Conservation (phyloP, 2,113 vertebrate species). For the Petromus typicus region DNA sequence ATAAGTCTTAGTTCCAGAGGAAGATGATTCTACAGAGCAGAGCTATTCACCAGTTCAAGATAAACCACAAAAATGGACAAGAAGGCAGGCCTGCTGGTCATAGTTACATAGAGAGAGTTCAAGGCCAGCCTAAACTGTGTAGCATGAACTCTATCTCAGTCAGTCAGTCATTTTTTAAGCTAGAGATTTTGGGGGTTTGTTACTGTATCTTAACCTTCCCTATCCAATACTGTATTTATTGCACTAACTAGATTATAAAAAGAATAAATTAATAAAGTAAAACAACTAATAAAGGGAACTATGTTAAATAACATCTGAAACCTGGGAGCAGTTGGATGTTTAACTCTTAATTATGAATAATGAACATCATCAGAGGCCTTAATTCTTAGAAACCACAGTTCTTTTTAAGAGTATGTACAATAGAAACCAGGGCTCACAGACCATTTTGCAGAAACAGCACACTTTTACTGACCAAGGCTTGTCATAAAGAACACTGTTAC, state of each 20-base stretch:
- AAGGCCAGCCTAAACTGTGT: too few relatives aligned
- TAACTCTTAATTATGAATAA: conserved; percentile 44
- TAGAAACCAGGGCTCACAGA: not conserved
- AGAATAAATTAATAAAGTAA: conserved; percentile 35
- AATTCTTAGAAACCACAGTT: conserved; percentile 26
- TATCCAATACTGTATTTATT: not conserved
- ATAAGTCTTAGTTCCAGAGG: conserved; percentile 29
- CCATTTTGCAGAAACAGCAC: conserved; percentile 1
- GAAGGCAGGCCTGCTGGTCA: too few relatives aligned
- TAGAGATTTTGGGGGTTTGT: not conserved
- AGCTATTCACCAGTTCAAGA: not conserved
- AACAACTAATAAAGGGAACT: not conserved
- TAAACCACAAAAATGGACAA: not conserved
- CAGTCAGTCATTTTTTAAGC: not conserved
- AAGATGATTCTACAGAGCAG: not conserved
- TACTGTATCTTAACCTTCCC: not conserved
- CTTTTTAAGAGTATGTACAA: not conserved
- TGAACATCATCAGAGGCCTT: not conserved
- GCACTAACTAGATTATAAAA: conserved; percentile 21
- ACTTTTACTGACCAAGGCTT: not conserved
- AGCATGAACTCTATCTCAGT: too few relatives aligned
- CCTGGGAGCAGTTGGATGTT: not conserved
- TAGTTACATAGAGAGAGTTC: too few relatives aligned
- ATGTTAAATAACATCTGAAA: conserved; percentile 20
- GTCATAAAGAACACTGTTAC: not conserved